Percentiles rank a stretch among this genome's conserved stretches.
Evolutionary conservation across 2,113 vertebrate genomes (phyloP).

Genomic region (Sphaerodactylus townsendi): DNA sequence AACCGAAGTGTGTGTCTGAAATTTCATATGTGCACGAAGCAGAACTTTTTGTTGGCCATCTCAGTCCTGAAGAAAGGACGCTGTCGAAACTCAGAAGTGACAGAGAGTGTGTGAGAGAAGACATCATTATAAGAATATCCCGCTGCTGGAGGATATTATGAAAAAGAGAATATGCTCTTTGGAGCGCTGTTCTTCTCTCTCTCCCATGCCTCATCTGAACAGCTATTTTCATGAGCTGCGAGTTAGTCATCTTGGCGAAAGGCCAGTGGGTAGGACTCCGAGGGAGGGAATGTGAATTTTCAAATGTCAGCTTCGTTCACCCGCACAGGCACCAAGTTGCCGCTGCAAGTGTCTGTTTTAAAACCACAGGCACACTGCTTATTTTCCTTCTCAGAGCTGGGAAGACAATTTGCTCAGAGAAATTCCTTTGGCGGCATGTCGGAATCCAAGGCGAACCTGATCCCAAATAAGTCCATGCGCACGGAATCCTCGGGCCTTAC

Average conservation of each 20-base stretch:
- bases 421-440: neutral
- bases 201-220: neutral
- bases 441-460: neutral
- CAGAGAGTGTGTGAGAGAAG: neutral
- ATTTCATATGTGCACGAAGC: neutral
- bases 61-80: neutral
- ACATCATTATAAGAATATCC: neutral
- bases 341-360: neutral
- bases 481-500: neutral
- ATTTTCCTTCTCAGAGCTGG: neutral
- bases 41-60: neutral
- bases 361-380: neutral
- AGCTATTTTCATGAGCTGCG: neutral
- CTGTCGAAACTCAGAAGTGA: neutral
- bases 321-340: neutral
- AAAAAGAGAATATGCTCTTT: neutral
- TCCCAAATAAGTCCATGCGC: conserved; percentile 4
- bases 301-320: neutral
- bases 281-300: neutral
- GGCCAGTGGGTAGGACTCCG: neutral
- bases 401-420: neutral
- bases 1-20: neutral
- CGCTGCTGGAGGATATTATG: neutral
- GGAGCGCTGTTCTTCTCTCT: neutral
- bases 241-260: neutral